Evolutionary conservation across 2,888 invertebrate genomes (phyloP), one percentile per base, ranked within the genome.

Genomic region (Elaeidobius kamerunicus): DNA sequence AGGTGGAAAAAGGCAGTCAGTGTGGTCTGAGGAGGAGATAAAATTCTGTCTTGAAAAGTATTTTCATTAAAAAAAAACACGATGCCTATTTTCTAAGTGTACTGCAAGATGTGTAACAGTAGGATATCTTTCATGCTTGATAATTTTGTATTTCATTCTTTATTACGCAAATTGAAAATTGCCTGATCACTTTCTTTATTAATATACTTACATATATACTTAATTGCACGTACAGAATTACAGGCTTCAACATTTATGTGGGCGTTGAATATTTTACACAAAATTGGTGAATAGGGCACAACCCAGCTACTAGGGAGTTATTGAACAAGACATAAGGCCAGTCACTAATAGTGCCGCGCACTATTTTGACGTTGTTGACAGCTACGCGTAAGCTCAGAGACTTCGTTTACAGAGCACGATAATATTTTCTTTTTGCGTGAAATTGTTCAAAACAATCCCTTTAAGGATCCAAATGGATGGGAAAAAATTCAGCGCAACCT

Each of bases 61-160:
- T 12, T 12, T 12, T 34, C 34, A 34, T 34, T 34, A 27, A 27
- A 34, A 34, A 34, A 34, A 34, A 12, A 34, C 7, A 9, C 14
- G 36, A 5, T 36, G 36, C n/a, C 36, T n/a, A n/a, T 36, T 36
- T 36, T 36, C 36, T 15, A 36, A 36, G n/a, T 36, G 36, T 17
- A 36, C 36, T 5, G 17, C 18, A 36, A 36, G 36, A 16, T 36
- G 36, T 17, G 18, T 17, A 36, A 36, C 36, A 17, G 36, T 36
- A 3, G 36, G 36, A 36, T 36, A 17, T 17, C 36, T 15, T 15
- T 17, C 36, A 17, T 36, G 17, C 16, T 36, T 36, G 36, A 17
- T 36, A 36, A 7, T 5, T 16, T 16, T 36, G 17, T 6, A 17
- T 17, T 32, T 32, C 32, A 32, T 32, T 32, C 32, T 32, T n/a